Evolutionary conservation across 2,797 vertebrate genomes (phyloP).

Genomic region (Poecilia wingei): DNA sequence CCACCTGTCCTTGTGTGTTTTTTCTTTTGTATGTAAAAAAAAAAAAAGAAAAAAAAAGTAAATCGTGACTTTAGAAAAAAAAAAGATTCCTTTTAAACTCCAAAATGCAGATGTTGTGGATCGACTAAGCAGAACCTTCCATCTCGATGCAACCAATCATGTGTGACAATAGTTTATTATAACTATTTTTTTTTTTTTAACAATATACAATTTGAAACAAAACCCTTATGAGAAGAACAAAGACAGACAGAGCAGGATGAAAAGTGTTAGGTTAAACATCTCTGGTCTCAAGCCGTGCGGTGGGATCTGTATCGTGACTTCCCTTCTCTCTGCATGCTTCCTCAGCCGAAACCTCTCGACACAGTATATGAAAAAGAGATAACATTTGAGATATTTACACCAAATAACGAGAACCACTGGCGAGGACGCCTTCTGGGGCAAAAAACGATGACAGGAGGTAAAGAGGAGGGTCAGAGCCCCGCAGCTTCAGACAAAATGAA

Average conservation of each 20-base stretch:
- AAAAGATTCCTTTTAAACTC: conserved; percentile 47
- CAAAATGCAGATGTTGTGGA: conserved; percentile 51
- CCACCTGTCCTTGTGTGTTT: conserved; percentile 68
- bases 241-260: conserved; percentile 54
- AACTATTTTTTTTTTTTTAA: conserved; percentile 38
- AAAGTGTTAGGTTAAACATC: conserved; percentile 42
- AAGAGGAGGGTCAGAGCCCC: conserved; percentile 22
- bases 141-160: conserved; percentile 49
- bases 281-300: conserved; percentile 46
- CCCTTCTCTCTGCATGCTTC: conserved; percentile 59
- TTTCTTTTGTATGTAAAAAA: conserved; percentile 78
- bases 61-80: conserved; percentile 64
- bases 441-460: conserved; percentile 30
- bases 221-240: conserved; percentile 34
- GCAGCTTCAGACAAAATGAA: conserved; percentile 43
- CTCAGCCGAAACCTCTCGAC: conserved; percentile 37
- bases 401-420: conserved; percentile 61
- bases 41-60: neutral
- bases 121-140: conserved; percentile 40
- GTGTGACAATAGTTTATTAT: conserved; percentile 58
- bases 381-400: conserved; percentile 72
- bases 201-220: conserved; percentile 59
- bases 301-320: conserved; percentile 53
- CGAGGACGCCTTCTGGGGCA: conserved; percentile 27
- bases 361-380: conserved; percentile 63